Conservation (phyloP, 2,113 vertebrate species). For the Hippocampus zosterae region DNA sequence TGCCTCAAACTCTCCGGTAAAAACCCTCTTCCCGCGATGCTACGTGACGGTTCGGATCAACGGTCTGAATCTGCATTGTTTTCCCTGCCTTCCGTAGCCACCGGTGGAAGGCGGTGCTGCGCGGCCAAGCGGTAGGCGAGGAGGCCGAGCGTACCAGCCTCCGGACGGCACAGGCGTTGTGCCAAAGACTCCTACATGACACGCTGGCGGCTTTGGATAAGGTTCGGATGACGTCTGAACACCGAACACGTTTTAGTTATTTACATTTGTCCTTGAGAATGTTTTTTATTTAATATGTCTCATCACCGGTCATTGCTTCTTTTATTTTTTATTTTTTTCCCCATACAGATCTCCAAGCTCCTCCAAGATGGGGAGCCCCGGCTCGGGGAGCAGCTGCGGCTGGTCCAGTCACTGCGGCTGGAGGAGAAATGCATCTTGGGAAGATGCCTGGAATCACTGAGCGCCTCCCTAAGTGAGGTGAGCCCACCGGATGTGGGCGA, state of each 20-base stretch:
- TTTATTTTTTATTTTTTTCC: background rate
- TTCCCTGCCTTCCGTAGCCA: constrained; percentile 61
- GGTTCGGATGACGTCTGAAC: constrained; percentile 55
- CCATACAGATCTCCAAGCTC: constrained; percentile 52
- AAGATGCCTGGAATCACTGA: constrained; percentile 46
- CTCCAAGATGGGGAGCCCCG: constrained; percentile 38
- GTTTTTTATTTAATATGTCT: background rate
- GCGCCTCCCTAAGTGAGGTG: constrained; percentile 2
- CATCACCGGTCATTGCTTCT: background rate
- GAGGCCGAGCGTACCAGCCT: constrained; percentile 71
- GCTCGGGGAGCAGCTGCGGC: constrained; percentile 60
- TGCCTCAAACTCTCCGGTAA: constrained; percentile 78
- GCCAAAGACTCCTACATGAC: constrained; percentile 69
- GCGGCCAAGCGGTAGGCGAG: constrained; percentile 76
- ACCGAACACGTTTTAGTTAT: no score
- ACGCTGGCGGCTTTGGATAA: constrained; percentile 65
- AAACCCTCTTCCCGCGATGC: constrained; percentile 39
- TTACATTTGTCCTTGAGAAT: background rate
- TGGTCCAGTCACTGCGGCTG: constrained; percentile 55
- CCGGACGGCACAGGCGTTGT: constrained; percentile 70
- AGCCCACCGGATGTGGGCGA: constrained; percentile 3
- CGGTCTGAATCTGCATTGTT: constrained; percentile 34
- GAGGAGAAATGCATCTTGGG: constrained; percentile 70
- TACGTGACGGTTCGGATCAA: background rate
- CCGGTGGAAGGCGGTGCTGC: constrained; percentile 80